Percentiles rank a stretch among this genome's conserved stretches.
These are phyloP conservation scores for Synodontis membranacea DNA, from an alignment of 2,113 vertebrate species.

Conservation along the genomic window DNA sequence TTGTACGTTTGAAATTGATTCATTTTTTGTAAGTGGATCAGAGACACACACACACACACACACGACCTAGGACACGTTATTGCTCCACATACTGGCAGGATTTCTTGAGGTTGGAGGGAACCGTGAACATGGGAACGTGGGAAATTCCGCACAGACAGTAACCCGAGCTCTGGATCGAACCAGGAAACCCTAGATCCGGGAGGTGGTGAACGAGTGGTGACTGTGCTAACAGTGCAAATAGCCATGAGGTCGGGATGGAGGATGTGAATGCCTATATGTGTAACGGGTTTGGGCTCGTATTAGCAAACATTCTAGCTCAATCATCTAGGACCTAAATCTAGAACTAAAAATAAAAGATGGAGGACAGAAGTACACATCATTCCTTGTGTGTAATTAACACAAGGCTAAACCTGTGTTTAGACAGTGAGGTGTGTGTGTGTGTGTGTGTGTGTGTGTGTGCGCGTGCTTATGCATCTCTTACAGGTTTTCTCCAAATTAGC, in stretches of 20 bases:
- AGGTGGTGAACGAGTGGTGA: too few species aligned
- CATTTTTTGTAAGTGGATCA: neutral
- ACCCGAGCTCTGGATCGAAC: neutral
- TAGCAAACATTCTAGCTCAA: neutral
- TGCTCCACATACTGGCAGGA: neutral
- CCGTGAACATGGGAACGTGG: neutral
- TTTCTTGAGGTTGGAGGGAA: neutral
- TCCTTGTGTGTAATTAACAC: neutral
- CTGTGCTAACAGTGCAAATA: neutral
- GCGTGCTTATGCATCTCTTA: neutral
- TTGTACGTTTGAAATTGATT: neutral
- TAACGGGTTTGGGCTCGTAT: neutral
- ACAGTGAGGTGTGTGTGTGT: neutral
- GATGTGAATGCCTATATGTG: neutral
- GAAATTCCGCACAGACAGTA: neutral
- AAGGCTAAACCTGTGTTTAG: neutral
- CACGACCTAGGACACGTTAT: neutral
- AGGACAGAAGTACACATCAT: neutral
- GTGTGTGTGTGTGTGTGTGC: neutral
- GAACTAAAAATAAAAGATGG: neutral
- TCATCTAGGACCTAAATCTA: too few species aligned
- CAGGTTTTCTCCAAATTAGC: neutral
- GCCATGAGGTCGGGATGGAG: neutral
- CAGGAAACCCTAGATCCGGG: neutral
- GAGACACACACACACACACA: constrained; percentile 23